Conservation (phyloP, 2,113 vertebrate genomes). For the Corythornis madagascariensis region DNA sequence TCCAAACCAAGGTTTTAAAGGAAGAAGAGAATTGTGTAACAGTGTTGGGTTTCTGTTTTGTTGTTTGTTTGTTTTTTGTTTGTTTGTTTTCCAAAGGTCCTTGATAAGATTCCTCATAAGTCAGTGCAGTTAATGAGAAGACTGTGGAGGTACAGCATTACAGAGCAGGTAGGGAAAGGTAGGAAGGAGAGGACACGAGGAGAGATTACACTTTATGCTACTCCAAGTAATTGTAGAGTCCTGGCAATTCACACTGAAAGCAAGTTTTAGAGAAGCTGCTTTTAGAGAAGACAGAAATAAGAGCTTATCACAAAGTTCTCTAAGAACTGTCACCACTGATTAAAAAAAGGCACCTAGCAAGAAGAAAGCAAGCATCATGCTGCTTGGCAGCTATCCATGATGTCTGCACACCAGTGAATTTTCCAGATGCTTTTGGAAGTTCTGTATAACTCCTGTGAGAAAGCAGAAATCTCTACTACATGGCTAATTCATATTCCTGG, state of each 20-base stretch:
- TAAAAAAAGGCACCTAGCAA: neutral
- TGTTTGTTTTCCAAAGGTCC: neutral
- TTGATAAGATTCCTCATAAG: neutral
- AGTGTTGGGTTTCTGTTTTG: too few relatives aligned
- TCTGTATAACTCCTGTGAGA: neutral
- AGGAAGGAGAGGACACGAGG: neutral
- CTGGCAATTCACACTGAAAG: neutral
- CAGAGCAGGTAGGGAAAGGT: rapidly evolving
- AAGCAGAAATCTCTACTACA: neutral
- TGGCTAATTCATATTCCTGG: neutral
- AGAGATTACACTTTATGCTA: neutral
- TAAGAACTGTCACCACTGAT: neutral
- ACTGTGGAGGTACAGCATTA: neutral
- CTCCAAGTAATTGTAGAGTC: neutral
- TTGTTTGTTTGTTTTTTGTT: neutral
- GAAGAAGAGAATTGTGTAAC: neutral
- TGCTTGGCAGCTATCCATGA: neutral
- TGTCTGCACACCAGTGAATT: neutral
- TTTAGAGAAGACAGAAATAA: neutral
- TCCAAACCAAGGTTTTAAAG: neutral
- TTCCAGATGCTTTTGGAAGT: neutral
- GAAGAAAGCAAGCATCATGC: neutral
- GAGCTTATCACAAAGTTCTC: neutral
- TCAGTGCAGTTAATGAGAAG: neutral
- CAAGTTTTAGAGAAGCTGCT: neutral